Base-by-base conservation (phyloP, 2,797 vertebrate species). In the Eidolon dupreanum region DNA sequence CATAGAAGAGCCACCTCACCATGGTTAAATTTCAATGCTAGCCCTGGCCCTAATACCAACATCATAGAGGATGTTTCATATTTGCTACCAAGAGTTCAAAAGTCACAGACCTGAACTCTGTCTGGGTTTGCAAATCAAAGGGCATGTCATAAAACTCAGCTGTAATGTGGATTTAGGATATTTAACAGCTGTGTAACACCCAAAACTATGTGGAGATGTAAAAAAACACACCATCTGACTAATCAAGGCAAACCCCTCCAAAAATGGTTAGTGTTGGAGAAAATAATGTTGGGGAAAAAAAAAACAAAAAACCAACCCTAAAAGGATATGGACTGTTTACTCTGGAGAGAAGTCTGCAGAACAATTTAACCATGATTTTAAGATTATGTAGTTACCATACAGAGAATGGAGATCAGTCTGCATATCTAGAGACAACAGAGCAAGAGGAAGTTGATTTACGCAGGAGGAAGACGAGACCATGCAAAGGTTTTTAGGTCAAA, bases 161-260 rank as follows among this genome's bases (percentile, higher is more conserved):
- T 93, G 65, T 57, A 74, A 93, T 26, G 6, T 36, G 33, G 49
- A 95, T 81, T 71, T 73, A 88, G 75, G 96, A 41, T 83, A 94
- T 88, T 73, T 95, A 74, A 90, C 22, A 91, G 86, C 87, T 95
- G 41, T 88, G 61, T 53, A 85, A 88, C 66, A 93, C 75, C 26
- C 51, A 82, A 59, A 94, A 93, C 33, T 65, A 79, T 66, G 43
- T 59, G 31, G 71, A 88, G 24, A 93, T 36, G 88, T 43, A 38
- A 96, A 96, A 96, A 94, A 97, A 66, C 24, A 88, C 22, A 75
- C 51, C 63, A 51, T 94, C 75, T 95, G 63, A 89, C 46, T 92
- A 91, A 95, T 85, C 75, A 88, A 78, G 63, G 43, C 28, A 65
- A 88, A 81, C 89, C 28, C 43, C 79, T 91, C 81, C 43, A 73